Evolutionary conservation across 2,797 vertebrate genomes (phyloP).

Genomic region (Rhinichthys osculus): DNA sequence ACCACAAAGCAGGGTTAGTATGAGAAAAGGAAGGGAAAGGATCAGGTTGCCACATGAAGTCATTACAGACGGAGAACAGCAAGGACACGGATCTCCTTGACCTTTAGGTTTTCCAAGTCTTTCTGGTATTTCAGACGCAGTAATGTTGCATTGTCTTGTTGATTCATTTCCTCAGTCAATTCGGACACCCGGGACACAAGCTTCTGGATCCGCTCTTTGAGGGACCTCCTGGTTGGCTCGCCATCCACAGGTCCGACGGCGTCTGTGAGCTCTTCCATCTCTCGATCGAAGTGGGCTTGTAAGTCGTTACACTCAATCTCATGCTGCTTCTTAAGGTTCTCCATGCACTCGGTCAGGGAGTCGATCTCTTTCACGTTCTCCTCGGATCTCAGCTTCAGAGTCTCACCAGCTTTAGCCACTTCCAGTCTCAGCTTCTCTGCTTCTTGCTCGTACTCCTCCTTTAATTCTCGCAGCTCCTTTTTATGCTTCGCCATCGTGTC

Average conservation of each 20-base stretch:
- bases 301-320: constrained; percentile 70
- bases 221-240: constrained; percentile 45
- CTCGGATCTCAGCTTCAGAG: constrained; percentile 70
- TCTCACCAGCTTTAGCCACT: constrained; percentile 69
- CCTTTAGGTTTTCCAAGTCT: constrained; percentile 86
- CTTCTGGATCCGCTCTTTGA: constrained; percentile 78
- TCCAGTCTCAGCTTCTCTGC: constrained; percentile 73
- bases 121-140: constrained; percentile 84
- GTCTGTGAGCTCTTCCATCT: constrained; percentile 76
- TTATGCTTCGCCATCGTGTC: constrained; percentile 75
- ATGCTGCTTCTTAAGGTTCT: constrained; percentile 78
- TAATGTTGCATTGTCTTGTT: constrained; percentile 70
- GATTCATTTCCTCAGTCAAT: constrained; percentile 77
- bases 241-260: constrained; percentile 59
- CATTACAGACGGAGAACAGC: constrained; percentile 79
- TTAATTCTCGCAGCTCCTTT: constrained; percentile 77
- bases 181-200: constrained; percentile 75
- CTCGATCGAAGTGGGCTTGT: constrained; percentile 67
- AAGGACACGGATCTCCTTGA: constrained; percentile 76
- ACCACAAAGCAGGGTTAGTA: constrained; percentile 49
- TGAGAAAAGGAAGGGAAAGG: constrained; percentile 62
- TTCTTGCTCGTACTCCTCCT: constrained; percentile 74
- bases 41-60: constrained; percentile 64
- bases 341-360: constrained; percentile 77
- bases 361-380: constrained; percentile 79